Conservation (phyloP, 1,140 invertebrate genomes). For the Paraescarpia echinospica region DNA sequence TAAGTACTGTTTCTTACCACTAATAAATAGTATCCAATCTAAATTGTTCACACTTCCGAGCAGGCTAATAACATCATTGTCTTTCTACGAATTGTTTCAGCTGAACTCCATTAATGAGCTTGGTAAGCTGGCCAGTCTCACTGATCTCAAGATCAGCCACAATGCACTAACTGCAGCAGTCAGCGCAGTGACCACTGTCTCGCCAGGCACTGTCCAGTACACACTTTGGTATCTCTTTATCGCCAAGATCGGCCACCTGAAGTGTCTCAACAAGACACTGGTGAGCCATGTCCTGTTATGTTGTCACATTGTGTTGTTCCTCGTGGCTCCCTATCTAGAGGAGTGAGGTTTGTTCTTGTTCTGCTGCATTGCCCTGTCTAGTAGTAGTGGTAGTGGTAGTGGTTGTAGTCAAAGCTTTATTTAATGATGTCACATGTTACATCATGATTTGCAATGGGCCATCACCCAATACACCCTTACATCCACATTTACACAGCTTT, state of each 20-base stretch:
- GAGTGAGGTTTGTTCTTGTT: no score
- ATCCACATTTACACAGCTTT: no score
- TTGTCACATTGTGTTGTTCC: not conserved
- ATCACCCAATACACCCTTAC: no score
- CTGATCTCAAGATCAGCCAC: constrained; percentile 71
- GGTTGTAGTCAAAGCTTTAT: no score
- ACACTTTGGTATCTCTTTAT: constrained; percentile 75
- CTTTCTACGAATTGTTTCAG: constrained; percentile 61
- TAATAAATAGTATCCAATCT: not conserved
- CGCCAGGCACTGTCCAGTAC: constrained; percentile 68
- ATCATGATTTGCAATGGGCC: no score
- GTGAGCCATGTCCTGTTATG: constrained; percentile 34
- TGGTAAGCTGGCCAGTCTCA: constrained; percentile 73
- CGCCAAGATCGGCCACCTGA: constrained; percentile 70
- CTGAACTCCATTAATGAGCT: constrained; percentile 80
- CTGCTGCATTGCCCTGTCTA: no score
- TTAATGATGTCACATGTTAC: no score
- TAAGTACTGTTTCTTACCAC: not conserved
- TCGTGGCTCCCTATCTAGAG: no score
- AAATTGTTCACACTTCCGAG: not conserved
- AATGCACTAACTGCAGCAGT: constrained; percentile 63
- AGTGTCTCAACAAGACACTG: constrained; percentile 49
- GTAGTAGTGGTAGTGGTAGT: no score
- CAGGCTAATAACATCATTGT: not conserved
- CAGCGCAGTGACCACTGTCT: constrained; percentile 46